A percentile compares a stretch with the other conserved stretches of the same genome.
These are phyloP conservation scores for Sphyrna mokarran DNA, from an alignment of 2,113 vertebrate genomes.

Conservation along the genomic window DNA sequence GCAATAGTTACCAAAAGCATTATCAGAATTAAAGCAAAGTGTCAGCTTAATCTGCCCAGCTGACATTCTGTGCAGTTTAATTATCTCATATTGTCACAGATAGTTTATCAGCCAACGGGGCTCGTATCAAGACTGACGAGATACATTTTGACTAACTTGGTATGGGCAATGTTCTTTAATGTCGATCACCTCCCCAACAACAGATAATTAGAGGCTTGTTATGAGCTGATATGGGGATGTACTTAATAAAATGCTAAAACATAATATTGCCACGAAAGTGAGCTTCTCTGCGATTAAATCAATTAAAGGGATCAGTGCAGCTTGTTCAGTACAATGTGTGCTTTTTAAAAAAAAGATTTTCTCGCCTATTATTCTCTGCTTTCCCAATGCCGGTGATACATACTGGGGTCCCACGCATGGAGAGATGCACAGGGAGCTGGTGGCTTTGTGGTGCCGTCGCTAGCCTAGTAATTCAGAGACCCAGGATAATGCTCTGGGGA, in stretches of 20 bases:
- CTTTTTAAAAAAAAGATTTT: neutral
- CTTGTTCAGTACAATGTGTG: neutral
- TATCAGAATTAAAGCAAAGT: slow-evolving; percentile 47
- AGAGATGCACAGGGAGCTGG: no score
- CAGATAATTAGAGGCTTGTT: neutral
- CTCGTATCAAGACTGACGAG: slow-evolving; percentile 42
- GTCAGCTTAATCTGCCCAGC: slow-evolving; percentile 38
- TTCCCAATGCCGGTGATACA: neutral
- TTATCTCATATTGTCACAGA: slow-evolving; percentile 50
- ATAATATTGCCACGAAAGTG: neutral
- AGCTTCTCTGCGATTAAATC: neutral
- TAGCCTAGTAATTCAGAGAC: no score
- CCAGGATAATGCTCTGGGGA: no score
- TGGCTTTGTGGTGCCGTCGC: no score
- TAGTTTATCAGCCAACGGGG: slow-evolving; percentile 44
- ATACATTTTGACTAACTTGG: slow-evolving; percentile 43
- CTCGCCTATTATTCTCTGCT: neutral
- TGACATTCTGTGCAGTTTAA: slow-evolving; percentile 43
- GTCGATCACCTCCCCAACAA: slow-evolving; percentile 40
- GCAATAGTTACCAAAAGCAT: slow-evolving; percentile 43
- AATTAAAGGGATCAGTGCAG: neutral
- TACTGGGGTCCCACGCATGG: neutral
- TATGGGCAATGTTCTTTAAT: slow-evolving; percentile 40
- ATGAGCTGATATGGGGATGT: neutral
- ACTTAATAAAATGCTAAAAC: neutral